A percentile compares a stretch with the other conserved stretches of the same genome.
Evolutionary conservation across 2,113 vertebrate species (phyloP).

Genomic region (Actinemys pallida): DNA sequence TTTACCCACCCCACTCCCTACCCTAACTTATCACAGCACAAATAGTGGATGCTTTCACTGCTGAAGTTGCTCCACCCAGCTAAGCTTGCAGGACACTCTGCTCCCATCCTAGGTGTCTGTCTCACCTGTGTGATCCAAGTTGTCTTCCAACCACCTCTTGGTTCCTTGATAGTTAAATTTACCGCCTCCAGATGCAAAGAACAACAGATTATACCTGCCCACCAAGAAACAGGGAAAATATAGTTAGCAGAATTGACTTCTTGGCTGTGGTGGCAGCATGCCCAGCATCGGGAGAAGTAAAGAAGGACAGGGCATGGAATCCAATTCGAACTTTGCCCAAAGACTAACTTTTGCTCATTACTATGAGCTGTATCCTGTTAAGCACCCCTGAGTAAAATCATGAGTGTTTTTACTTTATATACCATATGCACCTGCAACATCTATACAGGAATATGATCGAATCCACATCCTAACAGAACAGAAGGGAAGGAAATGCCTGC

Average conservation of each 20-base stretch:
- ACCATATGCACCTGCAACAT: not conserved
- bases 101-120: not conserved
- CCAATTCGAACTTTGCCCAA: not conserved
- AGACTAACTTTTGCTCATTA: not conserved
- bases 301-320: not conserved
- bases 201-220: slow-evolving; percentile 94
- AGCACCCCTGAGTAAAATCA: not conserved
- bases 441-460: not conserved
- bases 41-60: not conserved
- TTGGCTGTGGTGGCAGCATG: not conserved
- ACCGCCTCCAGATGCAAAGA: slow-evolving; percentile 96
- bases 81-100: not conserved
- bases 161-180: slow-evolving; percentile 99
- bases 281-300: not conserved
- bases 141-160: slow-evolving; percentile 98
- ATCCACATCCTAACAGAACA: not conserved
- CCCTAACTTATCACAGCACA: not conserved
- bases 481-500: not conserved
- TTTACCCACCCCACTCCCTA: not conserved
- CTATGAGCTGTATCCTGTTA: not conserved
- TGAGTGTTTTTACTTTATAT: not conserved
- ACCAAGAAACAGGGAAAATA: not conserved
- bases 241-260: not conserved
- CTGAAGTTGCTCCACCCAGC: not conserved
- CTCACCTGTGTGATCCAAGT: slow-evolving; percentile 95